These are phyloP conservation scores for Dolichoris vasculosae DNA, from an alignment of 1,140 invertebrate genomes.

Conservation along the genomic window DNA sequence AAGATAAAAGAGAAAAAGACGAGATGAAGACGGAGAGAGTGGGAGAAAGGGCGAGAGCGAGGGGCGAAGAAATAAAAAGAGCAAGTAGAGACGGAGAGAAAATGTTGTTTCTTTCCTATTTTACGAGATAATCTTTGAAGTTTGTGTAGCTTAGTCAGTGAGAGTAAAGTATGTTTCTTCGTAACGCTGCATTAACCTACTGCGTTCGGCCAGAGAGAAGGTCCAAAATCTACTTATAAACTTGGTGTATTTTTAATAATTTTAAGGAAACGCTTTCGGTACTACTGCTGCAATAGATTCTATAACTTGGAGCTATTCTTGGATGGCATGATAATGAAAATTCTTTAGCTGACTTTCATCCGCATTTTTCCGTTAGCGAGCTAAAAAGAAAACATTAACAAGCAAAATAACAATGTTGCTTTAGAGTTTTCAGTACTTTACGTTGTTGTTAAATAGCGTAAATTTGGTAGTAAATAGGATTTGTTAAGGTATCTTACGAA, in stretches of 20 bases:
- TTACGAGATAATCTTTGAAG: conserved; percentile 43
- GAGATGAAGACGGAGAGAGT: not conserved
- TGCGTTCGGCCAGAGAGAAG: not conserved
- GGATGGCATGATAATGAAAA: conserved; percentile 22
- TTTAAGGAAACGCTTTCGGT: conserved; percentile 1
- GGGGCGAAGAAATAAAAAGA: not conserved
- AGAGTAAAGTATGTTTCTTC: conserved; percentile 16
- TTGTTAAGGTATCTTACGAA: not conserved
- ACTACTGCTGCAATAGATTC: not conserved
- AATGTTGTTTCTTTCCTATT: conserved; percentile 41
- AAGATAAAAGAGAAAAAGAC: not conserved
- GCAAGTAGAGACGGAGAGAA: not conserved
- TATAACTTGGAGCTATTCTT: not conserved
- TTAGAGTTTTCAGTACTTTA: not conserved
- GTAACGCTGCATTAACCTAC: conserved; percentile 46
- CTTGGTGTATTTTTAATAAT: conserved; percentile 48
- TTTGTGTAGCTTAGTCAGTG: conserved; percentile 32
- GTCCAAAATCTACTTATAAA: conserved; percentile 45
- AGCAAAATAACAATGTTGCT: not conserved
- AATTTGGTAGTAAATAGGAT: not conserved
- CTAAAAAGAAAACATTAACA: not conserved
- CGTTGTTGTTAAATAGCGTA: not conserved
- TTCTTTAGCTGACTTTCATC: not conserved
- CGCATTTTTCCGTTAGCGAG: not conserved
- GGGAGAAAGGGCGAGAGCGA: not conserved